Base-by-base conservation (phyloP, 2,797 vertebrate genomes). In the Neopelma chrysocephalum region DNA sequence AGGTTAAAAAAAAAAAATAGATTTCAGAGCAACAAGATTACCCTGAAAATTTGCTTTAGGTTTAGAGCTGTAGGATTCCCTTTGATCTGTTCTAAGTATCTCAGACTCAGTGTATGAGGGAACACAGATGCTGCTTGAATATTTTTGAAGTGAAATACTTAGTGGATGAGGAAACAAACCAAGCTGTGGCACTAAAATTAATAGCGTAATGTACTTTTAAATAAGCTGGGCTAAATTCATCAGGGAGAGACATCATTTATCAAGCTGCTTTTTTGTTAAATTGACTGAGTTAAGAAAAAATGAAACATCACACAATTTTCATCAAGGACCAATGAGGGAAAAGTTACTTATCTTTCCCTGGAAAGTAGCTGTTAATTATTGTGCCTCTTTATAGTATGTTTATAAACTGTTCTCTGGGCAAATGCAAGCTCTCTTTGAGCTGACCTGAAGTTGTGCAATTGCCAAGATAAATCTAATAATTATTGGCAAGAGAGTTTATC, bases 1-100 rank as follows among this genome's bases (percentile, higher is more conserved):
- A 70, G 9, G 4, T 80, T 95, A 92, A 3, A 57, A 72, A 64
- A 68, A 90, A 95, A 91, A 84, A 43, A 23, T 14, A 31, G 2
- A 72, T 91, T 90, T 96, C 45, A 87, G 82, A 89, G 54, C 42
- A 95, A 82, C 42, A 80, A 40, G 64, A 96, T 95, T 96, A 95
- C 71, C 47, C 69, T 36, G 50, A 69, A 87, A 47, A 76, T 87
- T 96, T 80, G 40, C 76, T 94, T 96, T 61, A 77, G 23, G 48
- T 95, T 90, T 82, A 94, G 50, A 94, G 23, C 43, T 85, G 29
- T 91, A 83, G 34, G 70, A 93, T 96, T 96, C 32, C 15, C 71
- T 93, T 96, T 96, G 82, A 96, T 96, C 79, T 92, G 36, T 82
- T 69, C 18, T 48, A 61, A 64, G 62, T 27, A 90, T 85, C 72